These are phyloP conservation scores for Dryadula phaetusa DNA, from an alignment of 2,888 invertebrate species.

Conservation along the genomic window DNA sequence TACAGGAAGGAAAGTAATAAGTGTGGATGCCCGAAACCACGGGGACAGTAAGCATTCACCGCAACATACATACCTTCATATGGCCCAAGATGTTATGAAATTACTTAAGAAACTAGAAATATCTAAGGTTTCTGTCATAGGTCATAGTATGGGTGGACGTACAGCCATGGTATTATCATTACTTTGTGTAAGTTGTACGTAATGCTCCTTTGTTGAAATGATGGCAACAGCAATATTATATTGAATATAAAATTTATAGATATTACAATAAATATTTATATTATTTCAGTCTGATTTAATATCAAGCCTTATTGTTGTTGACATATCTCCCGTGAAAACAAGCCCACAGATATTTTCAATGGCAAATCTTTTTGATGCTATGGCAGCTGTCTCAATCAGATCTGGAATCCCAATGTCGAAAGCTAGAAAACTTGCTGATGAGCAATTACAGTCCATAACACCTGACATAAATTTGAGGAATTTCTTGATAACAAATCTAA, in stretches of 20 bases:
- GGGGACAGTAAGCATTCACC: slow-evolving; percentile 94
- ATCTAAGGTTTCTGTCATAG: slow-evolving; percentile 88
- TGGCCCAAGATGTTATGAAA: slow-evolving; percentile 86
- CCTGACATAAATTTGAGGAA: slow-evolving; percentile 86
- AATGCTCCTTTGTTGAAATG: slow-evolving; percentile 37
- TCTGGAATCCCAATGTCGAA: slow-evolving; percentile 87
- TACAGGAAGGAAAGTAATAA: slow-evolving; percentile 89
- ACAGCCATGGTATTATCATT: slow-evolving; percentile 94
- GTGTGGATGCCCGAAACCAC: slow-evolving; percentile 97
- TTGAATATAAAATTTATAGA: not conserved
- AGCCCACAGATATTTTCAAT: slow-evolving; percentile 86
- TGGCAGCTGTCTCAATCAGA: slow-evolving; percentile 86
- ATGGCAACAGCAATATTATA: not conserved
- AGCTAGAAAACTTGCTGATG: slow-evolving; percentile 86
- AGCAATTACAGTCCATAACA: slow-evolving; percentile 85
- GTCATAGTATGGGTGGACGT: slow-evolving; percentile 98
- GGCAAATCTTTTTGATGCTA: slow-evolving; percentile 86
- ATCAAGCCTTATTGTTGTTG: slow-evolving; percentile 88
- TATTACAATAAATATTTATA: not conserved
- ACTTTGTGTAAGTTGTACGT: slow-evolving; percentile 81
- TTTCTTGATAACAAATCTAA: slow-evolving; percentile 94
- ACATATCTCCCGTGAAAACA: slow-evolving; percentile 87
- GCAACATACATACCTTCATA: slow-evolving; percentile 89
- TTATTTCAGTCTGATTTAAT: slow-evolving; percentile 84
- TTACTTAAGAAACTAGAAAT: slow-evolving; percentile 87